Evolutionary conservation across 2,888 invertebrate genomes (phyloP), one percentile per base, ranked within the genome.

Genomic region (Mesoligia furuncula): DNA sequence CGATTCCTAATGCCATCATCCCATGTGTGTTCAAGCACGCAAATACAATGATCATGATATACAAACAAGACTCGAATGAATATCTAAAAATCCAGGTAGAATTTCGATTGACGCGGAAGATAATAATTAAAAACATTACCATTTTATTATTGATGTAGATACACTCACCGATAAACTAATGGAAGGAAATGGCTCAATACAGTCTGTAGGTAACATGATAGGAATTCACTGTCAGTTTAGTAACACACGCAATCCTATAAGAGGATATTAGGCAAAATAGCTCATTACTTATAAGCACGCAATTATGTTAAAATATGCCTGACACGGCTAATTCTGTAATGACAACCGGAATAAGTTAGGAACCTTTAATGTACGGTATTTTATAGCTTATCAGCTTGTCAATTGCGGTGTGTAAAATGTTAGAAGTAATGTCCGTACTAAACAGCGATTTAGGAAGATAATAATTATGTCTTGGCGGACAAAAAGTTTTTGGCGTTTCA

Each of bases 261-360:
- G 67, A 81, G 85, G 79, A 84, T 73, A 79, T 84, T 85, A 74
- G 31, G 85, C 42, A 85, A 84, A 80, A 75, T 79, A 59, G 24
- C 62, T 75, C 61, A 72, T 85, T 82, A 85, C 73, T 81, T 75
- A 71, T 36, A 79, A 54, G 42, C 31, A 71, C 39, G 42, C 61
- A 81, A 79, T 81, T 81, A 85, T 75, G 73, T 71, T 73, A 78
- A 78, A 79, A 61, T 73, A 85, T 85, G 70, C 36, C 64, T 81
- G 66, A 70, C 51, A 67, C 13, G 31, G 59, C 77, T 77, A 78
- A 84, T 85, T 84, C 48, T 64, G 59, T 84, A 81, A 67, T 71
- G 78, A 81, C 79, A 73, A 54, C 20, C 9, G 13, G 36, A 73
- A 75, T 79, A 59, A 48, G 31, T 82, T 75, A 75, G 15, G 24